phyloP scores from a whole-genome alignment of 2,113 vertebrate genomes.

The Siphamia tubifer region DNA sequence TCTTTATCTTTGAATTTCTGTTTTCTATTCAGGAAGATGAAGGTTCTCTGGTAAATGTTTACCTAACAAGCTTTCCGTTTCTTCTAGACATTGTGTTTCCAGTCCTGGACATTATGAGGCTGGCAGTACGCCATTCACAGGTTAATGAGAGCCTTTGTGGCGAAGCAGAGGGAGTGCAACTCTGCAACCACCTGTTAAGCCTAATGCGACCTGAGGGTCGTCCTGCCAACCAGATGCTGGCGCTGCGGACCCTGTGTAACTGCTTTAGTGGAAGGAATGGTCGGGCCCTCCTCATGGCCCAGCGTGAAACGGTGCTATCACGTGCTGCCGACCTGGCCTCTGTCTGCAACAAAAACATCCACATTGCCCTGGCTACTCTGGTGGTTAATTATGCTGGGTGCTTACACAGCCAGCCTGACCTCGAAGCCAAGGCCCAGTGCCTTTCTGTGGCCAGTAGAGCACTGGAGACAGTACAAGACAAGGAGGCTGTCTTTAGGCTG shows the following conservation, averaged over 20 bases:
- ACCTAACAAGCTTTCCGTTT: not conserved
- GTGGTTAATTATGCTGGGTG: conserved; percentile 92
- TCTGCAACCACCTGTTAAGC: conserved; percentile 89
- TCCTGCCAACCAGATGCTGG: conserved; percentile 94
- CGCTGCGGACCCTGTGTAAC: conserved; percentile 94
- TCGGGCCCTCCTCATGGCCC: conserved; percentile 87
- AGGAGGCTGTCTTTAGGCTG: conserved; percentile 94
- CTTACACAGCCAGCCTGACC: conserved; percentile 86
- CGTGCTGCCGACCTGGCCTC: conserved; percentile 87
- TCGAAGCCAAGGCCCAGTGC: conserved; percentile 97
- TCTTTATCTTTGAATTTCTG: not conserved
- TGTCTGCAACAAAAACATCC: conserved; percentile 93
- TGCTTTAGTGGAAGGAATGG: conserved; percentile 88
- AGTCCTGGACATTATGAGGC: conserved; percentile 92
- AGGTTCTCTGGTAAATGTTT: not conserved
- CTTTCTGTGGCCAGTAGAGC: conserved; percentile 92
- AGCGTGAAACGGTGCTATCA: conserved; percentile 88
- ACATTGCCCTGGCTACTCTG: conserved; percentile 93
- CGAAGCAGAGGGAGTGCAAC: conserved; percentile 86
- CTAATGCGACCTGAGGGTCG: conserved; percentile 88
- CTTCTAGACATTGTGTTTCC: conserved; percentile 93
- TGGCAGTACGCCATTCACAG: conserved; percentile 90
- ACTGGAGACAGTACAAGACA: conserved; percentile 94
- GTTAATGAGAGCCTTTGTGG: conserved; percentile 92
- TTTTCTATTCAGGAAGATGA: not conserved